Evolutionary conservation across 2,797 vertebrate genomes (phyloP).

Genomic region (Malacoraja senta): DNA sequence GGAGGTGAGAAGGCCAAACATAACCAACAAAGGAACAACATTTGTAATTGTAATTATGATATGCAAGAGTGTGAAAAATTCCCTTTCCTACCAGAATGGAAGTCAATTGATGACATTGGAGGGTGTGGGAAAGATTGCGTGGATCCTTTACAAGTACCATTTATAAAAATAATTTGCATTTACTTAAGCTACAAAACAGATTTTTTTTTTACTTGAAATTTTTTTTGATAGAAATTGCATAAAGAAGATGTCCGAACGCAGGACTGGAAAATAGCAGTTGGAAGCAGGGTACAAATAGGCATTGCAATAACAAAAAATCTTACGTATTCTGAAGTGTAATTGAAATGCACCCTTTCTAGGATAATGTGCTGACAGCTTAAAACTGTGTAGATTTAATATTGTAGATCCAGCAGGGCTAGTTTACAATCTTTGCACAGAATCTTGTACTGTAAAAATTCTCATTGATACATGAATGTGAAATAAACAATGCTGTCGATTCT

Average conservation of each 20-base stretch:
- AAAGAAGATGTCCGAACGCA: not conserved
- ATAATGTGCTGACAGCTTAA: not conserved
- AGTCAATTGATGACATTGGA: no score
- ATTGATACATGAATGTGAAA: not conserved
- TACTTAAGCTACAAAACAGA: not conserved
- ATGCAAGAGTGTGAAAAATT: not conserved
- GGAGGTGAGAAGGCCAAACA: not conserved
- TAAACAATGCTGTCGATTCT: not conserved
- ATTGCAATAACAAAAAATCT: not conserved
- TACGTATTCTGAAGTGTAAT: not conserved
- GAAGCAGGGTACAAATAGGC: not conserved
- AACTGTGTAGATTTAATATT: not conserved
- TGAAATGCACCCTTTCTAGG: not conserved
- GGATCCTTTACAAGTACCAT: not conserved
- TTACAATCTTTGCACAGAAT: no score
- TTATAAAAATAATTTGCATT: not conserved
- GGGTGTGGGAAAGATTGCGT: not conserved
- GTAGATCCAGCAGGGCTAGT: no score
- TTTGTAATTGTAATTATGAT: not conserved
- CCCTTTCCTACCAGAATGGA: not conserved
- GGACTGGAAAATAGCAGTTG: not conserved
- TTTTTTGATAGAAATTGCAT: not conserved
- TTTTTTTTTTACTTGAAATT: not conserved
- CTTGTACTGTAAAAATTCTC: not conserved
- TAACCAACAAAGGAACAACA: not conserved